phyloP scores from a whole-genome alignment of 2,888 invertebrate genomes.

The Cyclophora albipunctata region DNA sequence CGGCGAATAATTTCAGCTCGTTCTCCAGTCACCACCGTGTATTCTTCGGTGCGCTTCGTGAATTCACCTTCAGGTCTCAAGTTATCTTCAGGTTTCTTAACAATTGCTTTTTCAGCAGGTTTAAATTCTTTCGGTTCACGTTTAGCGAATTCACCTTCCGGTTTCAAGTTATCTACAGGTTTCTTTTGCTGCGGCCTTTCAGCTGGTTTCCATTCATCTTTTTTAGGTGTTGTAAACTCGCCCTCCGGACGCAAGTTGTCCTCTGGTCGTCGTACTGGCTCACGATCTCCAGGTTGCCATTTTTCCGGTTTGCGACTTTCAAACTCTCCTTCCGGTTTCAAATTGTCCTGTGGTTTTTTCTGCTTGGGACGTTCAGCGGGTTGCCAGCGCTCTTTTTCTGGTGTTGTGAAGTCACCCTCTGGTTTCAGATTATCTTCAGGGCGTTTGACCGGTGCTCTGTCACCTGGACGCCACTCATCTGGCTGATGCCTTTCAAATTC shows the following conservation, averaged over 20 bases:
- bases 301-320: conserved; percentile 46
- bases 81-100: conserved; percentile 69
- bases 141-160: conserved; percentile 50
- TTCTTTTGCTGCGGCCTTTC: conserved; percentile 61
- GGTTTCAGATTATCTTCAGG: conserved; percentile 71
- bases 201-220: conserved; percentile 57
- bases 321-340: conserved; percentile 76
- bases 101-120: conserved; percentile 57
- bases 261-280: conserved; percentile 54
- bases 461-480: conserved; percentile 46
- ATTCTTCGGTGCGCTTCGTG: conserved; percentile 74
- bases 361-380: conserved; percentile 68
- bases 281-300: conserved; percentile 69
- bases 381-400: conserved; percentile 49
- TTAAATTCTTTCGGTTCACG: conserved; percentile 61
- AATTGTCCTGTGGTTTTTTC: conserved; percentile 75
- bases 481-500: conserved; percentile 44
- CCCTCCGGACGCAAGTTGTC: conserved; percentile 72
- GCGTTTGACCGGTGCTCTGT: conserved; percentile 50
- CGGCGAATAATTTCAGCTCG: conserved; percentile 78
- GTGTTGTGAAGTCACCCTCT: conserved; percentile 62
- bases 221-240: conserved; percentile 43
- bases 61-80: conserved; percentile 75
- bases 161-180: conserved; percentile 39
- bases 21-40: conserved; percentile 76